Evolutionary conservation across 1,140 invertebrate genomes (phyloP), one percentile per base, ranked within the genome.

Genomic region (Neodiprion fabricii): DNA sequence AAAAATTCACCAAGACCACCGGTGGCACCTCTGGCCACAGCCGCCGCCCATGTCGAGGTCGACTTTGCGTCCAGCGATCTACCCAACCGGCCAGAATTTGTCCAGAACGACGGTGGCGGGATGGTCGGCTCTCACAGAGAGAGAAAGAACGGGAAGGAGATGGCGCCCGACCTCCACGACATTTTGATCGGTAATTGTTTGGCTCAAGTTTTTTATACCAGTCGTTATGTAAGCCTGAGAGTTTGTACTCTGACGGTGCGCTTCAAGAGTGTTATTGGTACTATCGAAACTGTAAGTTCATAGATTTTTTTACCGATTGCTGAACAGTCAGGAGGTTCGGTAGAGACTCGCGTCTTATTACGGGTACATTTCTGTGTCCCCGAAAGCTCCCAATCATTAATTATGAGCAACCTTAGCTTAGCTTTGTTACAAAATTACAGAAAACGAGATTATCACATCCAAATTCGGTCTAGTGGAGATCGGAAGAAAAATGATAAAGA

Each of bases 41-140:
- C 95, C 0, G 91, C 94, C 23, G 96, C 96, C 9, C 92, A 94
- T 77, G 94, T 98, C n/a, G 93, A 96, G 81, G 96, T 98, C 0
- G 96, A 98, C 85, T 97, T 98, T 79, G 93, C 93, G 75, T 92
- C 93, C 11, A 92, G 91, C 77, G 93, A 95, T 72, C 85, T 92
- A 67, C 91, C 93, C 0, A 94, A 93, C 84, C 89, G 94, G 75
- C 94, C 95, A 2, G 95, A 96, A 82, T 94, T 95, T 66, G 93
- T 95, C 1, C 95, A 96, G 82, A 96, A 96, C 80, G 95, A 96
- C 85, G 91, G 90, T 61, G 89, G 89, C 50, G 94, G 94, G 50
- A 91, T 91, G 9, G 90, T 92, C 80, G 91, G 90, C 7, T 87
- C 87, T 17, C 85, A 88, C 65, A 84, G 91, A 14, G 91, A 92